phyloP scores from a whole-genome alignment of 2,113 vertebrate species.

The Furnarius figulus region DNA sequence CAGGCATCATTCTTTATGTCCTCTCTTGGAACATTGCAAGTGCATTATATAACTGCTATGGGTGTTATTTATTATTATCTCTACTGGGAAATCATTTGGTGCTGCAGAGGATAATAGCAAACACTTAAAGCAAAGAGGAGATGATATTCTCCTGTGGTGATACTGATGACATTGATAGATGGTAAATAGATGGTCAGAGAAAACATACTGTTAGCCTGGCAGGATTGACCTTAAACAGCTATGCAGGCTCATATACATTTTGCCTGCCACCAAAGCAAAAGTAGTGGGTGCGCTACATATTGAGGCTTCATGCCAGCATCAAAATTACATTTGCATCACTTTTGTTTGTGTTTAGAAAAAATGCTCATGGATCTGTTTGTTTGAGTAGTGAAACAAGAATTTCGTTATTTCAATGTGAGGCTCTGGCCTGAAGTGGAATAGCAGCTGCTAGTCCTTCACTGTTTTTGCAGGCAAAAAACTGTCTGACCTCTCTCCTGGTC shows the following conservation, averaged over 20 bases:
- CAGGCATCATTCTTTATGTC: neutral
- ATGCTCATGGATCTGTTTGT: neutral
- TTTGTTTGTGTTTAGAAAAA: slow-evolving; percentile 31
- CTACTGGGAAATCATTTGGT: neutral
- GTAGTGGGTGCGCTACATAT: neutral
- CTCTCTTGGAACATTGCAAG: neutral
- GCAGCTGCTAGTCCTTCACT: neutral
- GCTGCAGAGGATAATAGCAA: neutral
- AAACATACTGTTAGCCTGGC: neutral
- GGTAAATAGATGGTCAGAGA: neutral
- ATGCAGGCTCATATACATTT: neutral
- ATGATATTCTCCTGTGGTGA: neutral
- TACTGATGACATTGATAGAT: neutral
- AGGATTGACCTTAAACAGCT: neutral
- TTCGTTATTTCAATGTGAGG: neutral
- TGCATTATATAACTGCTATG: neutral
- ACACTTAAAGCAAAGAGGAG: neutral
- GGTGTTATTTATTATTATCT: neutral
- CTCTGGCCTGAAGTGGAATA: neutral
- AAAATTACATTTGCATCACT: slow-evolving; percentile 4
- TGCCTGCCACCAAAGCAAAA: neutral
- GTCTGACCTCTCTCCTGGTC: neutral
- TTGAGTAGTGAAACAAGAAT: slow-evolving; percentile 15
- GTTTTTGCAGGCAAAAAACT: neutral
- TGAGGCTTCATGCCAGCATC: neutral